Evolutionary conservation across 2,888 invertebrate genomes (phyloP), one percentile per base, ranked within the genome.

Genomic region (Vandiemenella viatica): DNA sequence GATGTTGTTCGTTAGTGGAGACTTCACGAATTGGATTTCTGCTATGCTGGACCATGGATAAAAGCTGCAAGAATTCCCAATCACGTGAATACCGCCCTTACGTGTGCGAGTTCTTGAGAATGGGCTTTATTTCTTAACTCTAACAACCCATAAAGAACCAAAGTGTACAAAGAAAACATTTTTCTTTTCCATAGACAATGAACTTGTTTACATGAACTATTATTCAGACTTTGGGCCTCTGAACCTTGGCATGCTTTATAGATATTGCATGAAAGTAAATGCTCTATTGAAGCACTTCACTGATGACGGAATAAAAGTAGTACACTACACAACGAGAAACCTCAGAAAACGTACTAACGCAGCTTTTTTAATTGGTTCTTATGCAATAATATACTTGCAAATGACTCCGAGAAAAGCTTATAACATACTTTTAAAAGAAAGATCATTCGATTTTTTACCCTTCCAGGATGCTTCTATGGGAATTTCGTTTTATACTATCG

Each of bases 141-240:
- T 85, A 58, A 72, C 76, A 57, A 72, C 73, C 47, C 71, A 75
- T 48, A 75, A 76, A 60, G 67, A 73, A 55, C 72, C 83, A 23
- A 77, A 76, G 62, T 80, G 75, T 55, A 80, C 80, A 18, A 61
- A 67, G 16, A 79, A 80, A 54, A 75, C 76, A 10, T 80, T 84
- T 67, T 89, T 83, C 63, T 86, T 89, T 65, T 76, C 72, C 60
- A 77, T 83, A 52, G 89, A 89, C 61, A 75, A 83, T 57, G 84
- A 87, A 60, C 69, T 87, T 55, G 67, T 81, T 0, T 89, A 89
- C 63, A 79, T 83, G 67, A 87, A 86, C 64, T 88, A 84, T 66
- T 89, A 87, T 67, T 76, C 79, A 19, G 92, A 92, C 65, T 92
- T 92, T 67, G 92, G 92, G 4, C 92, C 92, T 0, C 68, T 90